Base-by-base conservation (phyloP, 2,888 invertebrate genomes). In the Mythimna impura region DNA sequence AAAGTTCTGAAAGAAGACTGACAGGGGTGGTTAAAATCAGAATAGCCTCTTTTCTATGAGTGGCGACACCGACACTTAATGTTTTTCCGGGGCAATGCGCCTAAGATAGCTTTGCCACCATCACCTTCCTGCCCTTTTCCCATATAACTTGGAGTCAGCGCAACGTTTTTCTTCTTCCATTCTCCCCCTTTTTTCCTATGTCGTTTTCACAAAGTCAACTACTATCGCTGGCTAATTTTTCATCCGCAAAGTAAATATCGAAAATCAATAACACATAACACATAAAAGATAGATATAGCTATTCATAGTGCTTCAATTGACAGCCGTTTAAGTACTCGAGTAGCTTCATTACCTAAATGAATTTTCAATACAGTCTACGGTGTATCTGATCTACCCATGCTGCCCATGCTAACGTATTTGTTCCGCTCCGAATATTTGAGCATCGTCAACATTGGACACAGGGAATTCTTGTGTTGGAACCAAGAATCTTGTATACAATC, bases 341-440 rank as follows among this genome's bases (percentile, higher is more conserved):
- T 43, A 43, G 12, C 14, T 43, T 58, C 2, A 22, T 30, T 50
- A 17, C 30, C 34, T 14, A 14, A 34, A 65, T 74, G 12, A 17
- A 43, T 58, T 58, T 73, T 43, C 43, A 73, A 25, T 40, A 75
- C 10, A 14, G 10, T 47, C 20, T 50, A 50, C 40, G 25, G 30
- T 20, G n/a, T 20, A n/a, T 36, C n/a, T 8, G 7, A 55, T 55
- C 9, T 43, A 43, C 6, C 34, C 20, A 25, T 17, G n/a, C 57
- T n/a, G n/a, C n/a, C n/a, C n/a, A n/a, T n/a, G n/a, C n/a, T n/a
- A n/a, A n/a, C n/a, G n/a, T 76, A 57, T 72, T 78, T 65, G 60
- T 72, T 64, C 40, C 64, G 64, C 14, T 52, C 14, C 3, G 20
- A 62, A 5, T 66, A 22, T 78, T 68, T 62, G 52, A 57, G 57